Evolutionary conservation across 1,140 invertebrate genomes (phyloP).

Genomic region (Pissodes strobi): DNA sequence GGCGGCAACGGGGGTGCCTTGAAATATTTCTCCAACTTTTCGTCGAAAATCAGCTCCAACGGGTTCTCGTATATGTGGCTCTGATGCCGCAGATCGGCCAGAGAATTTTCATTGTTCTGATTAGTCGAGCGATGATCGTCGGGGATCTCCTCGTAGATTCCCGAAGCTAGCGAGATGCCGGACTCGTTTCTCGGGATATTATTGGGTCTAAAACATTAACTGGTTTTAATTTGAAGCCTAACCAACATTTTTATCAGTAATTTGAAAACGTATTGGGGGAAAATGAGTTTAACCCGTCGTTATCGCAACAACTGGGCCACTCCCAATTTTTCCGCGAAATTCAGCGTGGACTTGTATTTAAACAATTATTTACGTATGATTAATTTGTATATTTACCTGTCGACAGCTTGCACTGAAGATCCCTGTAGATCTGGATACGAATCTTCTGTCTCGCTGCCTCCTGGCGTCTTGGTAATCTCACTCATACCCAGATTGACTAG

Average conservation of each 20-base stretch:
- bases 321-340: too few relatives aligned
- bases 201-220: constrained; percentile 18
- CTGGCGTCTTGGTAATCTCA: constrained; percentile 54
- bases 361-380: too few relatives aligned
- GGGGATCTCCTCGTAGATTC: constrained; percentile 61
- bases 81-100: not conserved
- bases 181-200: constrained; percentile 55
- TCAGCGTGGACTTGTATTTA: too few relatives aligned
- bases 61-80: constrained; percentile 51
- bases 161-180: constrained; percentile 59
- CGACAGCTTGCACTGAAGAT: not conserved
- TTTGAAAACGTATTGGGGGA: too few relatives aligned
- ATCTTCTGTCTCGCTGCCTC: constrained; percentile 53
- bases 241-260: too few relatives aligned
- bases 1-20: constrained; percentile 45
- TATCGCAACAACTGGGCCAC: too few relatives aligned
- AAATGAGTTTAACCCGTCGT: too few relatives aligned
- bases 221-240: too few relatives aligned
- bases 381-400: not conserved
- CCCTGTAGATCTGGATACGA: constrained; percentile 39
- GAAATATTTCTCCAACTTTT: constrained; percentile 31
- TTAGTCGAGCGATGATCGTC: constrained; percentile 26
- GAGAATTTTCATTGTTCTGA: constrained; percentile 3
- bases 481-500: constrained; percentile 49
- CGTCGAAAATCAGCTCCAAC: constrained; percentile 42